These are phyloP conservation scores for Gallinago jamesoni DNA, from an alignment of 2,113 vertebrate genomes.

Conservation along the genomic window DNA sequence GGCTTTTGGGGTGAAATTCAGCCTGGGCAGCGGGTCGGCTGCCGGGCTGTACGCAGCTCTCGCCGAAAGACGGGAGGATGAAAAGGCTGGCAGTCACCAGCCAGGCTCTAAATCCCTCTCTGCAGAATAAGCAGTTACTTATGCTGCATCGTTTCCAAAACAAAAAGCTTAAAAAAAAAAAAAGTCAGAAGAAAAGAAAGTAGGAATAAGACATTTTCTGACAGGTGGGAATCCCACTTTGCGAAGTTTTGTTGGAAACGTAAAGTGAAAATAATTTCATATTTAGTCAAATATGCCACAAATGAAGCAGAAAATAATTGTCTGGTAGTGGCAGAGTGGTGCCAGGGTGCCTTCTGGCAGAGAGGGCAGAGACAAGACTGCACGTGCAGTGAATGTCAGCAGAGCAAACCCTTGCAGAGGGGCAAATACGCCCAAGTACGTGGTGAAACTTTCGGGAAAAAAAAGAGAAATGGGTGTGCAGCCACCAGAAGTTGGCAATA, in stretches of 20 bases:
- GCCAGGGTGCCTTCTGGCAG: not conserved
- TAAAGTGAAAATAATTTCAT: not conserved
- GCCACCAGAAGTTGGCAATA: not conserved
- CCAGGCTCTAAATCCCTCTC: not conserved
- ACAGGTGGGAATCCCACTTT: not conserved
- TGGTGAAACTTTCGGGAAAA: not conserved
- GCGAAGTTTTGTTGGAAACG: not conserved
- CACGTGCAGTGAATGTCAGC: not conserved
- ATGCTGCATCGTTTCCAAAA: not conserved
- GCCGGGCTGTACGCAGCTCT: not conserved
- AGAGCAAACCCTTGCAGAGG: not conserved
- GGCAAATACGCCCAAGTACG: not conserved
- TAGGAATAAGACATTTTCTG: slow-evolving; percentile 15
- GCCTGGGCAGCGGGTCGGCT: not conserved
- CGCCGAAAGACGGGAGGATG: not conserved
- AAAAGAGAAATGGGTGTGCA: not conserved
- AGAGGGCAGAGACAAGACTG: not conserved
- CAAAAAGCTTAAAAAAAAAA: not conserved
- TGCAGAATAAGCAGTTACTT: slow-evolving; percentile 12
- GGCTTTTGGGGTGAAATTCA: slow-evolving; percentile 17
- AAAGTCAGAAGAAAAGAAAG: not conserved
- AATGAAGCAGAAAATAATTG: slow-evolving; percentile 48
- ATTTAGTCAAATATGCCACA: slow-evolving; percentile 32
- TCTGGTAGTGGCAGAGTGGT: not conserved
- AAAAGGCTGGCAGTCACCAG: not conserved